Evolutionary conservation across 2,888 invertebrate genomes (phyloP).

Genomic region (Elegia similella): DNA sequence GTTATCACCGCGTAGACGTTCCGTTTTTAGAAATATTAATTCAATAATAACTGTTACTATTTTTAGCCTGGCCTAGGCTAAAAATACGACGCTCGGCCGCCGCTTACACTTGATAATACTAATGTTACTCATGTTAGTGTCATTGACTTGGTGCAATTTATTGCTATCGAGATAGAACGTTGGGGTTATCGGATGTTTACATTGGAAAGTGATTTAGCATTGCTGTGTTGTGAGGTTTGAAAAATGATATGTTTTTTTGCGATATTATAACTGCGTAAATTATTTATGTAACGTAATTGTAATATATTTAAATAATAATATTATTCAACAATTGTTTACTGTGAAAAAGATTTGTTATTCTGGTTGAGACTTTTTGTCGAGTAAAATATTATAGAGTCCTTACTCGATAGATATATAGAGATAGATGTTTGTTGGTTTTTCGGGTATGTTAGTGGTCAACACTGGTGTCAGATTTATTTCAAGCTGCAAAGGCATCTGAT

Average conservation of each 20-base stretch:
- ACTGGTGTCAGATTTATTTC: too few species aligned
- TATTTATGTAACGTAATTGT: too few species aligned
- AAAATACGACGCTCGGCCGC: slow-evolving; percentile 72
- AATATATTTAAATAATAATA: too few species aligned
- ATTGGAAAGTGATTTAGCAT: slow-evolving; percentile 33
- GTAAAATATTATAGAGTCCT: too few species aligned
- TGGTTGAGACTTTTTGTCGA: too few species aligned
- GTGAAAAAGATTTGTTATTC: too few species aligned
- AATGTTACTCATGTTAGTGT: slow-evolving; percentile 71
- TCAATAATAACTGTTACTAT: slow-evolving; percentile 80
- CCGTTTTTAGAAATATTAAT: slow-evolving; percentile 82
- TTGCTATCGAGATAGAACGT: slow-evolving; percentile 47
- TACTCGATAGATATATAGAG: too few species aligned
- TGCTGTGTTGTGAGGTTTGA: not conserved
- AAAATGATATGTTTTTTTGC: not conserved
- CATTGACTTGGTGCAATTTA: slow-evolving; percentile 74
- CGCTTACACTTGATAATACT: slow-evolving; percentile 74
- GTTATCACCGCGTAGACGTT: slow-evolving; percentile 77
- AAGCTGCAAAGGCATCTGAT: too few species aligned
- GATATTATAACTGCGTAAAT: not conserved
- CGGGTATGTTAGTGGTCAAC: too few species aligned
- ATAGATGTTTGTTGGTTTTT: too few species aligned
- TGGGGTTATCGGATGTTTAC: slow-evolving; percentile 47
- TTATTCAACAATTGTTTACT: too few species aligned
- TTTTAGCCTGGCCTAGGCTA: slow-evolving; percentile 80